Evolutionary conservation across 2,888 invertebrate species (phyloP).

Genomic region (Antitype chi): DNA sequence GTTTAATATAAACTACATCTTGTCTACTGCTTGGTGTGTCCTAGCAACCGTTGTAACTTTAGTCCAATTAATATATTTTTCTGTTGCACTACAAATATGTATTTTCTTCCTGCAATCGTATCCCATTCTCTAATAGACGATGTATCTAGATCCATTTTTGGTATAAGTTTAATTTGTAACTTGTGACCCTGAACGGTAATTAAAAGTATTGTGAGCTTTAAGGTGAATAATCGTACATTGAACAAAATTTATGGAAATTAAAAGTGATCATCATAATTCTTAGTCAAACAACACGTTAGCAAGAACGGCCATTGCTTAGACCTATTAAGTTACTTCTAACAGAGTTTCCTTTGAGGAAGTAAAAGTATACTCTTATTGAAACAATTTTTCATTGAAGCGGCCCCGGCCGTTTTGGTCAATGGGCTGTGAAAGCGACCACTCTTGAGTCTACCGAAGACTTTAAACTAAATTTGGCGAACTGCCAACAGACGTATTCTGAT

Average conservation of each 20-base stretch:
- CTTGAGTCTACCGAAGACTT: slow-evolving; percentile 52
- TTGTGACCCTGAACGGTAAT: no score
- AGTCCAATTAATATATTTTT: no score
- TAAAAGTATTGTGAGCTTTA: no score
- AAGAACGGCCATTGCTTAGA: background rate
- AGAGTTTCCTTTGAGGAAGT: slow-evolving; percentile 36
- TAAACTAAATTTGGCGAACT: slow-evolving; percentile 60
- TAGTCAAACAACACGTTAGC: background rate
- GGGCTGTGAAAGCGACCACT: slow-evolving; percentile 65
- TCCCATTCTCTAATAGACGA: no score
- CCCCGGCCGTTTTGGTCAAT: slow-evolving; percentile 55
- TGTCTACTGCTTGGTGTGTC: no score
- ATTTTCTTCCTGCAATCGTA: no score
- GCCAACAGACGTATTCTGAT: slow-evolving; percentile 62
- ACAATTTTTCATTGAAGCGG: slow-evolving; percentile 63
- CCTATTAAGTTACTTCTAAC: slow-evolving; percentile 25
- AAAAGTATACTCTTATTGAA: slow-evolving; percentile 37
- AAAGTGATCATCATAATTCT: background rate
- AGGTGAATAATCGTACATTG: no score
- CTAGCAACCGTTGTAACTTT: no score
- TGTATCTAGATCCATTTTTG: no score
- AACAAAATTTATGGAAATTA: background rate
- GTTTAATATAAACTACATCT: no score
- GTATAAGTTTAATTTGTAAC: no score
- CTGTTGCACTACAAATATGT: no score